phyloP scores from a whole-genome alignment of 2,113 vertebrate genomes.

The Melanostigma gelatinosum region DNA sequence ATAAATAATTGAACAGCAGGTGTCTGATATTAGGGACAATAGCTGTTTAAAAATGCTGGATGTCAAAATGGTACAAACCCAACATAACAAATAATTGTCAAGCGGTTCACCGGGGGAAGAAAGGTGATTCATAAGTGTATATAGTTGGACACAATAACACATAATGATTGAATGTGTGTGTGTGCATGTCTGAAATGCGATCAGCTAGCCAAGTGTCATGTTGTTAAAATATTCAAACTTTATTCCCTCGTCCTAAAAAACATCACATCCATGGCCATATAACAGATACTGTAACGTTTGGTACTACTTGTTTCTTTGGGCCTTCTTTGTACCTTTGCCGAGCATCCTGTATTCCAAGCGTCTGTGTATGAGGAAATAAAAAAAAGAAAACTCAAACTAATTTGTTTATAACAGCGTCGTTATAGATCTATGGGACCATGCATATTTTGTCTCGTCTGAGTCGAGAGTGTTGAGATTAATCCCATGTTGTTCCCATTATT shows the following conservation, averaged over 20 bases:
- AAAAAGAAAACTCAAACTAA: conserved; percentile 61
- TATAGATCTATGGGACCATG: conserved; percentile 65
- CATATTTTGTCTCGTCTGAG: conserved; percentile 76
- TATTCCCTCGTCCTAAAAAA: not conserved
- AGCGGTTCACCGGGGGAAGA: not conserved
- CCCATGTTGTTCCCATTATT: conserved; percentile 82
- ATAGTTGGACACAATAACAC: not conserved
- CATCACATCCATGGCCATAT: not conserved
- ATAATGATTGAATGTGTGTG: not conserved
- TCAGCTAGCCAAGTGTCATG: not conserved
- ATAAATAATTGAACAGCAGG: not conserved
- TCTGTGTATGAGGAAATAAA: conserved; percentile 28
- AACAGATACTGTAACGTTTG: not conserved
- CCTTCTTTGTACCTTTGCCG: conserved; percentile 22
- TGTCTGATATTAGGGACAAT: not conserved
- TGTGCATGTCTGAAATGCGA: not conserved
- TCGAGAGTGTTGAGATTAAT: conserved; percentile 77
- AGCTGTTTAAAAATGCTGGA: not conserved
- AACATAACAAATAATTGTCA: not conserved
- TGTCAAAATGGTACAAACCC: not conserved
- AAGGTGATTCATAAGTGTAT: not conserved
- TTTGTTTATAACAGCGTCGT: conserved; percentile 67
- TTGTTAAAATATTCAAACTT: conserved; percentile 3
- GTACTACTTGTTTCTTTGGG: conserved; percentile 6
- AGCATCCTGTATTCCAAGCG: conserved; percentile 7